Base-by-base conservation (phyloP, 2,888 invertebrate genomes). In the Xiphydria camelus region DNA sequence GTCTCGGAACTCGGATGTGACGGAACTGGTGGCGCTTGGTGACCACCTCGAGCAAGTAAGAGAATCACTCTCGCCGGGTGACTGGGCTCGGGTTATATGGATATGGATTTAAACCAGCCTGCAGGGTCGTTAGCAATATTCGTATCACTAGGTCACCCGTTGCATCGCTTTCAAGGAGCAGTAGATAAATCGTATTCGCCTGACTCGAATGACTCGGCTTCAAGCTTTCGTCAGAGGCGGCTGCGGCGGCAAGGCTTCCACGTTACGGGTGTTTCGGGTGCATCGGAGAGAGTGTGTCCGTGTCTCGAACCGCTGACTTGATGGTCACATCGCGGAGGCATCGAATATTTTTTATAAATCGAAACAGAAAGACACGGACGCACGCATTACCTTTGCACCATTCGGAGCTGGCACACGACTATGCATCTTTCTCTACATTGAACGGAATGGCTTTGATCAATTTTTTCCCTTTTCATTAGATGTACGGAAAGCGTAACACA, bases 31-130 rank as follows among this genome's bases (percentile, higher is more conserved):
- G 75, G 80, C 80, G 71, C 82, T 88, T 78, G 85, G 88, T 73
- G 88, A 88, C 79, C 85, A 86, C 69, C 83, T 89, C 79, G 88
- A 89, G 78, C 89, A 89, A 88, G 89, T 89, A 89, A 89, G 88
- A 81, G 45, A 53, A 41, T 34, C 18, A 41, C 9, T 45, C 45
- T 45, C 45, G 23, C 23, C 23, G n/a, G n/a, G n/a, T 38, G 43
- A 39, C 43, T 38, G 21, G 26, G 43, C 43, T 44, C 38, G 43
- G 43, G 43, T 25, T 38, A 29, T 29, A 29, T 38, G 37, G 31
- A 44, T 38, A 23, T 38, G n/a, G 22, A 35, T 36, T 29, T 29
- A 15, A 29, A 29, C 9, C 15, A 29, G 29, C 29, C 29, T 29
- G 29, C 23, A 7, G 41, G 43, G 14, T 44, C 43, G 43, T 39